phyloP scores from a whole-genome alignment of 2,797 vertebrate species.

The Fratercula arctica region DNA sequence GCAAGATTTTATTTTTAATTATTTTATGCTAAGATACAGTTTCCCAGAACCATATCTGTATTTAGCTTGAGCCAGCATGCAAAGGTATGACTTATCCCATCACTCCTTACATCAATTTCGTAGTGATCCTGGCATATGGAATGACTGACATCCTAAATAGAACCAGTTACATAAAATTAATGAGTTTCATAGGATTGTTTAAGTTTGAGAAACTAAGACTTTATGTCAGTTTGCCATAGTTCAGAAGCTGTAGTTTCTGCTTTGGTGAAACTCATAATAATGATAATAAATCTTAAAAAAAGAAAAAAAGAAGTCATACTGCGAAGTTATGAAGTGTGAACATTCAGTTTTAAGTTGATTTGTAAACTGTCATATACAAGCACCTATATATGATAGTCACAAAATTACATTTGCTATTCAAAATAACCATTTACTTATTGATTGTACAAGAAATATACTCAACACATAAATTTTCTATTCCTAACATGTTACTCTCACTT shows the following conservation, averaged over 20 bases:
- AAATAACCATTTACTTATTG: not conserved
- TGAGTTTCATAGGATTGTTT: conserved; percentile 25
- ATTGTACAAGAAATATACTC: not conserved
- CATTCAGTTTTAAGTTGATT: not conserved
- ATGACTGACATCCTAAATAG: not conserved
- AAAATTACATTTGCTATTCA: not conserved
- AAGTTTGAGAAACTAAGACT: not conserved
- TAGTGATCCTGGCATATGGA: not conserved
- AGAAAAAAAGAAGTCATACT: not conserved
- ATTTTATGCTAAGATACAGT: not conserved
- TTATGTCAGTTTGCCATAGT: conserved; percentile 14
- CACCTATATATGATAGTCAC: not conserved
- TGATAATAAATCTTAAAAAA: not conserved
- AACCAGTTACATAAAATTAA: conserved; percentile 13
- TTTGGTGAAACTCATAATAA: not conserved
- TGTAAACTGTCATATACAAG: not conserved
- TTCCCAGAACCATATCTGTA: not conserved
- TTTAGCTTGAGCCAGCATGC: not conserved
- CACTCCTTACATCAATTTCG: not conserved
- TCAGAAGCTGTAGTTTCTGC: not conserved
- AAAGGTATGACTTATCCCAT: not conserved
- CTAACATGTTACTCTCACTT: not conserved
- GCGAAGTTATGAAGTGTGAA: not conserved
- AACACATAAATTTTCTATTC: not conserved
- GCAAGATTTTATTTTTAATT: not conserved